phyloP scores from a whole-genome alignment of 2,888 invertebrate genomes.

The Drosophila formosana region DNA sequence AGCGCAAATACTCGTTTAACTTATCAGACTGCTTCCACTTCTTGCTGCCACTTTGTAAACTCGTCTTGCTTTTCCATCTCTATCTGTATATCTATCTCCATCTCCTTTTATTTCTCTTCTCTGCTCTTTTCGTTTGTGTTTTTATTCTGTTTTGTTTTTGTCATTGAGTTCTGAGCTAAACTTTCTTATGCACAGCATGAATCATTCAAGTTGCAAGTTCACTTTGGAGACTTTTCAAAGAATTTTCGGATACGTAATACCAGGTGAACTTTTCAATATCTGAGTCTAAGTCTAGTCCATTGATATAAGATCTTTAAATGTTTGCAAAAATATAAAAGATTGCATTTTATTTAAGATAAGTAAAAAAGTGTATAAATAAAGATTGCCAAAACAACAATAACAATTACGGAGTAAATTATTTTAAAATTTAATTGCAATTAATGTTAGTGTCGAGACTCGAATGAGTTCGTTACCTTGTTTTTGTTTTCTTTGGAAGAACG shows the following conservation, averaged over 20 bases:
- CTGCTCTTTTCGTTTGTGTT: constrained; percentile 1
- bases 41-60: constrained; percentile 13
- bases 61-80: background rate
- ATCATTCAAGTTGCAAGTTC: constrained; percentile 28
- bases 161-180: constrained; percentile 16
- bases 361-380: background rate
- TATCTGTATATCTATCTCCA: background rate
- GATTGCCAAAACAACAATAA: no score
- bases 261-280: background rate
- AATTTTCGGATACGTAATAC: background rate
- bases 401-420: no score
- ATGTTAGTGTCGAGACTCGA: background rate
- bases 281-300: background rate
- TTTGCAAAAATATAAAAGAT: background rate
- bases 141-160: constrained; percentile 27
- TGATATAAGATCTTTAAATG: background rate
- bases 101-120: constrained; percentile 4
- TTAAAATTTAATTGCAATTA: background rate
- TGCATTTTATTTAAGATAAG: background rate
- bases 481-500: background rate
- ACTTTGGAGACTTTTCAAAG: constrained; percentile 4
- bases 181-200: constrained; percentile 23
- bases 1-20: constrained; percentile 51
- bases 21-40: constrained; percentile 33
- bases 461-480: background rate